Conservation (phyloP, 2,888 invertebrate species). For the Cephus spinipes region DNA sequence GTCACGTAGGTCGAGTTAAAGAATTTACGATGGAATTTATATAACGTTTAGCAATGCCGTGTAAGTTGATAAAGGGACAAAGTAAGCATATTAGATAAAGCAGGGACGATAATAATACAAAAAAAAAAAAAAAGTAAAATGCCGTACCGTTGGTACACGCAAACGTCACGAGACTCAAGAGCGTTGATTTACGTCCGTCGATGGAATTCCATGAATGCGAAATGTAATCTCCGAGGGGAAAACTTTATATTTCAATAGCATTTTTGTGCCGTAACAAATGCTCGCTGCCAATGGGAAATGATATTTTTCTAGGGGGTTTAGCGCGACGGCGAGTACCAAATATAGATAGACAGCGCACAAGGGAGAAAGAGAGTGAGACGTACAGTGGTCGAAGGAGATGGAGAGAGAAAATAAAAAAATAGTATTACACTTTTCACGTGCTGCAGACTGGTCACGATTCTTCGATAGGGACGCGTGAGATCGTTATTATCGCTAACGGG, state of each 20-base stretch:
- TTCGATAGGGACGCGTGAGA: neutral
- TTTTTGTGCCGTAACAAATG: slow-evolving; percentile 40
- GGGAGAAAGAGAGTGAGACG: neutral
- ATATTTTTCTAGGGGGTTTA: slow-evolving; percentile 18
- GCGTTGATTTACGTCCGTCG: slow-evolving; percentile 49
- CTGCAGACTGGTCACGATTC: neutral
- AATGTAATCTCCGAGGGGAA: slow-evolving; percentile 50
- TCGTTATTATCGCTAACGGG: neutral
- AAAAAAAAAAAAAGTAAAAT: neutral
- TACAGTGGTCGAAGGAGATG: neutral
- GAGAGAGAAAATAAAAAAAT: neutral
- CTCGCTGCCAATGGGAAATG: slow-evolving; percentile 25
- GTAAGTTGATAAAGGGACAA: neutral
- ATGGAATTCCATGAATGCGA: slow-evolving; percentile 60
- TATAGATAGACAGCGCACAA: neutral
- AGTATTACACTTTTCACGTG: neutral
- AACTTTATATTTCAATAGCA: slow-evolving; percentile 52
- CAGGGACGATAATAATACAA: neutral
- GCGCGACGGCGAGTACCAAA: neutral
- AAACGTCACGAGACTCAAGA: neutral
- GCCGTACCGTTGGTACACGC: neutral
- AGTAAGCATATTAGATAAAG: neutral
- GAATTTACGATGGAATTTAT: too few relatives aligned
- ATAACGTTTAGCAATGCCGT: too few relatives aligned
- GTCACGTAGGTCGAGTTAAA: neutral